A percentile compares a stretch with the other conserved stretches of the same genome.
Evolutionary conservation across 2,113 vertebrate genomes (phyloP).

Genomic region (Odocoileus virginianus): DNA sequence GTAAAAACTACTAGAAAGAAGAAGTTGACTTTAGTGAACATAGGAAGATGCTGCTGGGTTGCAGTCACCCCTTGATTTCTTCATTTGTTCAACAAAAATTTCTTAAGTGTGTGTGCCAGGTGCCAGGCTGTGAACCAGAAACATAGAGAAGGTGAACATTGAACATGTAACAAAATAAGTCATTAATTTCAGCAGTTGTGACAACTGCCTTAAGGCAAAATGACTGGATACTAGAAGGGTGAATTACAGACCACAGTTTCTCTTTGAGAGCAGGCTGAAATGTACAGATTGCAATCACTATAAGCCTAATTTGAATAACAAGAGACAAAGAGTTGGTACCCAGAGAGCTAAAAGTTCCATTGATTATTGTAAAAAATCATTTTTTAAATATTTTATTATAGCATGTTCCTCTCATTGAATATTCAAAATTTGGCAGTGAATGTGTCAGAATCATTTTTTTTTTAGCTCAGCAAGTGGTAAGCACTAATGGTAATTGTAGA

Average conservation of each 20-base stretch:
- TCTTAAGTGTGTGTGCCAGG: background rate
- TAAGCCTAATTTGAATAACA: background rate
- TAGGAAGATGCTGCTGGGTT: background rate
- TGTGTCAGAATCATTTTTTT: background rate
- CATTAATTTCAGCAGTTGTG: background rate
- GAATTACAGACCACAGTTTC: background rate
- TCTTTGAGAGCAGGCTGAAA: background rate
- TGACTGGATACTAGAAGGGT: background rate
- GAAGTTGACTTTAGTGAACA: background rate
- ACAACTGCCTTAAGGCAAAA: conserved; percentile 1
- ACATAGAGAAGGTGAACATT: background rate
- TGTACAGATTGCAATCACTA: background rate
- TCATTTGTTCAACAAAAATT: background rate
- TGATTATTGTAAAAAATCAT: conserved; percentile 30
- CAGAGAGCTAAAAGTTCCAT: background rate
- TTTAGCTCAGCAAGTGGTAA: background rate
- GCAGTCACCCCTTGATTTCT: background rate
- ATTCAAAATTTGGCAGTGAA: conserved; percentile 43
- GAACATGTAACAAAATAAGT: background rate
- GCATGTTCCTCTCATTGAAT: conserved; percentile 20
- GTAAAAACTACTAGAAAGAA: background rate
- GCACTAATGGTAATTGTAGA: background rate
- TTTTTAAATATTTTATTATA: conserved; percentile 25
- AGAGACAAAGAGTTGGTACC: background rate
- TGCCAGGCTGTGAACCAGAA: background rate